Conservation (phyloP, 2,113 vertebrate species). For the Anolis carolinensis region DNA sequence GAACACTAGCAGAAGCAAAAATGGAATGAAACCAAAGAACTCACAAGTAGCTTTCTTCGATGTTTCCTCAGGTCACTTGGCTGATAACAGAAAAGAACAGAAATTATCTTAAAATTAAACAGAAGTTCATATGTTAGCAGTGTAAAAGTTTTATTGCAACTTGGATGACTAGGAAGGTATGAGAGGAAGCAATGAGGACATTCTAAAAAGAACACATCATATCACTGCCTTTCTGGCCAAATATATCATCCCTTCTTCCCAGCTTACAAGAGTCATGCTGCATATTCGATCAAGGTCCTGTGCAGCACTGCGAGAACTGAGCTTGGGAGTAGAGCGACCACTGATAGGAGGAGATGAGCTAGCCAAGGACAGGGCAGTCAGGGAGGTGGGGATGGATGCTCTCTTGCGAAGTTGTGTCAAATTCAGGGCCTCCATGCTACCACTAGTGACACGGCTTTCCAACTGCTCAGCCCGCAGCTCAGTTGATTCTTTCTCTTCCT, state of each 20-base stretch:
- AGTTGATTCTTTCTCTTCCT: slow-evolving; percentile 94
- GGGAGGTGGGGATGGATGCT: slow-evolving; percentile 89
- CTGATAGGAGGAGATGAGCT: slow-evolving; percentile 89
- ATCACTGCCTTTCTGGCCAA: not conserved
- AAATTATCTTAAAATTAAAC: slow-evolving; percentile 58
- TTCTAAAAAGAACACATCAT: not conserved
- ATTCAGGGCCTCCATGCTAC: slow-evolving; percentile 95
- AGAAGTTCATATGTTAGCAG: slow-evolving; percentile 22
- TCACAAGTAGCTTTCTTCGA: slow-evolving; percentile 93
- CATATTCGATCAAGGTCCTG: slow-evolving; percentile 96
- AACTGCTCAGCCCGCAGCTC: slow-evolving; percentile 92
- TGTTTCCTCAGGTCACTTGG: slow-evolving; percentile 98
- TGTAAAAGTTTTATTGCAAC: not conserved
- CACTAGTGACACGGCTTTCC: slow-evolving; percentile 89
- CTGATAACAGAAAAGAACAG: slow-evolving; percentile 75
- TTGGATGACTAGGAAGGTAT: not conserved
- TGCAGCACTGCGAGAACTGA: slow-evolving; percentile 85
- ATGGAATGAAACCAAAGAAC: slow-evolving; percentile 67
- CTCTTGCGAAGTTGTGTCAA: slow-evolving; percentile 87
- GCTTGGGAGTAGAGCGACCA: slow-evolving; percentile 90
- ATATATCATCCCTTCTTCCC: fast-evolving
- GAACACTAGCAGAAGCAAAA: not conserved
- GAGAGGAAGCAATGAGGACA: not conserved
- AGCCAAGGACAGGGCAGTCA: slow-evolving; percentile 91
- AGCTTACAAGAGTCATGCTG: slow-evolving; percentile 90